phyloP scores from a whole-genome alignment of 2,888 invertebrate genomes.

The Morpho deidamia region DNA sequence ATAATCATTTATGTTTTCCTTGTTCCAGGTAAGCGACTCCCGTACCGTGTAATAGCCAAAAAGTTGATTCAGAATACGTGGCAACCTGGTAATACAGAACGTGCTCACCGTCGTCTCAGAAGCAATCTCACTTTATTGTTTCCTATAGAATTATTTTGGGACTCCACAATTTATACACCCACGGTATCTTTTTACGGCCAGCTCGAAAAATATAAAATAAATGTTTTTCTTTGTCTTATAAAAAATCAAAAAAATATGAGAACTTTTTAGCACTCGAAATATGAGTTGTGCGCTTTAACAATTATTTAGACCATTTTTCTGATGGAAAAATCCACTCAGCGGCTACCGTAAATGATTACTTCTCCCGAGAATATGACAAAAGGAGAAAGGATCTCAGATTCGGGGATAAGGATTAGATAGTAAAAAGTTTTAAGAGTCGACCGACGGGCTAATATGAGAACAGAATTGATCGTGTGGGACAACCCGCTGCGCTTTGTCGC shows the following conservation, averaged over 20 bases:
- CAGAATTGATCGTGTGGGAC: slow-evolving; percentile 49
- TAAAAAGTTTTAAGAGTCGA: slow-evolving; percentile 62
- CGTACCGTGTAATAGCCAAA: background rate
- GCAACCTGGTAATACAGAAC: slow-evolving; percentile 10
- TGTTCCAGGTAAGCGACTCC: slow-evolving; percentile 35
- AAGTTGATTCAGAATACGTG: slow-evolving; percentile 3
- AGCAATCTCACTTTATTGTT: slow-evolving; percentile 27
- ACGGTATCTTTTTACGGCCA: slow-evolving; percentile 49
- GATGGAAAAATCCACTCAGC: slow-evolving; percentile 69
- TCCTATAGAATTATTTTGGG: slow-evolving; percentile 42
- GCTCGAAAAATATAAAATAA: slow-evolving; percentile 51
- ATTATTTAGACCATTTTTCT: slow-evolving; percentile 64
- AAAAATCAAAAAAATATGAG: slow-evolving; percentile 26
- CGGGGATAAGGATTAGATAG: slow-evolving; percentile 62
- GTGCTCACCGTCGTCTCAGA: slow-evolving; percentile 3
- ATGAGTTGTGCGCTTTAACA: slow-evolving; percentile 56
- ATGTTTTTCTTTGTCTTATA: slow-evolving; percentile 25
- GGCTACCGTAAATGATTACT: slow-evolving; percentile 66
- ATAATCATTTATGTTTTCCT: slow-evolving; percentile 11
- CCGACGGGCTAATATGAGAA: slow-evolving; percentile 47
- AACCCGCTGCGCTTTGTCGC: slow-evolving; percentile 10
- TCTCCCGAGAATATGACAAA: slow-evolving; percentile 50
- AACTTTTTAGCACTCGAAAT: slow-evolving; percentile 43
- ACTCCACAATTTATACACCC: slow-evolving; percentile 46
- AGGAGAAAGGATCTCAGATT: slow-evolving; percentile 37